phyloP scores from a whole-genome alignment of 2,797 vertebrate genomes.

The Rhabdomys pumilio region DNA sequence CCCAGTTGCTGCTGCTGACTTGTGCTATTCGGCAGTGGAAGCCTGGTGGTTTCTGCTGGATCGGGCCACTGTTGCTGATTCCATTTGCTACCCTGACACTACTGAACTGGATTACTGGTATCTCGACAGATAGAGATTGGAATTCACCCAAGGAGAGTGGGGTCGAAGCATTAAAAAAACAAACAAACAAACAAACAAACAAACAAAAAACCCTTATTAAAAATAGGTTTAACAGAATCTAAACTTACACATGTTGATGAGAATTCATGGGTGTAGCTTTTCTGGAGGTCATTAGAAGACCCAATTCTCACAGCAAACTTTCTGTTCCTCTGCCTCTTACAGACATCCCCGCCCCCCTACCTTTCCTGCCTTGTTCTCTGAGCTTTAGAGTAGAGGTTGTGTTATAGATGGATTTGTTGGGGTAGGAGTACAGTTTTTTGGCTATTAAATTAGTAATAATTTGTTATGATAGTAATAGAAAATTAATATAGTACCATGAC shows the following conservation, averaged over 20 bases:
- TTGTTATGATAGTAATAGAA: not conserved
- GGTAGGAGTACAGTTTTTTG: not conserved
- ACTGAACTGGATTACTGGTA: not conserved
- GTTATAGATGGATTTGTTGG: not conserved
- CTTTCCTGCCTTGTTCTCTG: not conserved
- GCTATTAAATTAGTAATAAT: not conserved
- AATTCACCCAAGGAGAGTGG: not conserved
- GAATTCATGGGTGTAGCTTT: not conserved
- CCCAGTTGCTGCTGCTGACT: not conserved
- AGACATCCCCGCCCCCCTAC: rapidly evolving
- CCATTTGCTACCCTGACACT: not conserved
- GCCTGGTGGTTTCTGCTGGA: not conserved
- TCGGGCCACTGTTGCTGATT: not conserved
- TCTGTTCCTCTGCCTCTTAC: not conserved
- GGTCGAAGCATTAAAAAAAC: not conserved
- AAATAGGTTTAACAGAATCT: not conserved
- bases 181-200: too few relatives aligned
- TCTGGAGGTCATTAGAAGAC: not conserved
- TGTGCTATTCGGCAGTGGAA: not conserved
- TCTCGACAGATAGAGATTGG: not conserved
- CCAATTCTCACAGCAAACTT: not conserved
- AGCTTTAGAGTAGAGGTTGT: not conserved
- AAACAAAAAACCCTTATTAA: not conserved
- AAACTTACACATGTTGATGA: not conserved
- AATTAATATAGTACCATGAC: not conserved